Conservation (phyloP, 2,888 invertebrate genomes). For the Eumerus sabulonum region DNA sequence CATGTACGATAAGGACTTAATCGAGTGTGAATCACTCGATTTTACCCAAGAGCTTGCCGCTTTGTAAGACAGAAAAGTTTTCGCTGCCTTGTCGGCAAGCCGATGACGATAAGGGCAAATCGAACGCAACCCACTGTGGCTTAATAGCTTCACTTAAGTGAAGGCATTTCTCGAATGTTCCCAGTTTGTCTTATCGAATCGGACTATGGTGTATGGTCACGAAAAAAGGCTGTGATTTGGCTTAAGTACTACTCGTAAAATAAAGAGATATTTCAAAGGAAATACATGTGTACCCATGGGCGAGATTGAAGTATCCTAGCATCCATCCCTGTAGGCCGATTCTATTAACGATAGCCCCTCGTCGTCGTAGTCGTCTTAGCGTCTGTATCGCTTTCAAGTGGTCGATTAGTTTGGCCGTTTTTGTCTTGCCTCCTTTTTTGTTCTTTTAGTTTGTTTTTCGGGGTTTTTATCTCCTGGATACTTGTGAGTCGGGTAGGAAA, state of each 20-base stretch:
- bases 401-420: slow-evolving; percentile 63
- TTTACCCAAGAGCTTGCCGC: slow-evolving; percentile 23
- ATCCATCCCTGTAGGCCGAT: slow-evolving; percentile 59
- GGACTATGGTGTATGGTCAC: slow-evolving; percentile 40
- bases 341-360: slow-evolving; percentile 56
- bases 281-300: neutral
- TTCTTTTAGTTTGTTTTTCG: slow-evolving; percentile 45
- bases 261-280: slow-evolving; percentile 62
- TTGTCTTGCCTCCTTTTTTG: slow-evolving; percentile 10
- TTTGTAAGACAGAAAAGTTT: slow-evolving; percentile 36
- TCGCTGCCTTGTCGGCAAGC: slow-evolving; percentile 17
- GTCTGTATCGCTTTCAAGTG: slow-evolving; percentile 63
- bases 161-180: slow-evolving; percentile 52
- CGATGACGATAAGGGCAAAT: slow-evolving; percentile 61
- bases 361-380: slow-evolving; percentile 32
- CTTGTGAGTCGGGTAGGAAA: slow-evolving; percentile 6
- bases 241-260: slow-evolving; percentile 60
- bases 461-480: slow-evolving; percentile 24
- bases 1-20: slow-evolving; percentile 60
- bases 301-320: no score
- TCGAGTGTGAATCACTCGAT: slow-evolving; percentile 65
- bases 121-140: slow-evolving; percentile 33
- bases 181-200: slow-evolving; percentile 32
- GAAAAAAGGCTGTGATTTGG: slow-evolving; percentile 55
- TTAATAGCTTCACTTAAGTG: slow-evolving; percentile 12